Conservation (phyloP, 1,140 invertebrate genomes). For the Hirudo medicinalis region DNA sequence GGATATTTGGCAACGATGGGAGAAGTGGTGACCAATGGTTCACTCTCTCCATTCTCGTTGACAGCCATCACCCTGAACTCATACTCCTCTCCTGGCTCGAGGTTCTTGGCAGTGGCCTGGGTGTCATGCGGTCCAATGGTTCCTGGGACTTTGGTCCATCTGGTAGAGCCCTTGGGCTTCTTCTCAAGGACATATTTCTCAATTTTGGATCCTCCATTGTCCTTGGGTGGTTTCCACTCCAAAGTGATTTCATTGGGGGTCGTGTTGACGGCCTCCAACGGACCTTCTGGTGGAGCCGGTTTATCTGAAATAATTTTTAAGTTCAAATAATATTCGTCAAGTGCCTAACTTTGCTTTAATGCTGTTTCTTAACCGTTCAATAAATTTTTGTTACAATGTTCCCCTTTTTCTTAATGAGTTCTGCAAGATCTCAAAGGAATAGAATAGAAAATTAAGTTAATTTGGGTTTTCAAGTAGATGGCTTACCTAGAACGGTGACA, state of each 20-base stretch:
- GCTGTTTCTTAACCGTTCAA: too few relatives aligned
- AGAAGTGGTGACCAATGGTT: constrained; percentile 71
- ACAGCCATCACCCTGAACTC: constrained; percentile 96
- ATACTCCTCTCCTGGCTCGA: constrained; percentile 76
- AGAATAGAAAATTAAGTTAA: not conserved
- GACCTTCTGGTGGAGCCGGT: constrained; percentile 71
- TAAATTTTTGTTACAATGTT: too few relatives aligned
- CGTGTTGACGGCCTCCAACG: constrained; percentile 67
- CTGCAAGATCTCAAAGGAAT: too few relatives aligned
- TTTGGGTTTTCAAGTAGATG: not conserved
- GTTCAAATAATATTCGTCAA: constrained; percentile 24
- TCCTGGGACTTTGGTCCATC: constrained; percentile 33
- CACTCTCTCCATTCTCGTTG: constrained; percentile 87
- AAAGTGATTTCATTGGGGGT: constrained; percentile 86
- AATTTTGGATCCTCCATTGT: constrained; percentile 62
- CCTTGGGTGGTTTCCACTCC: constrained; percentile 77
- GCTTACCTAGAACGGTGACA: constrained; percentile 65
- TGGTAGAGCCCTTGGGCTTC: constrained; percentile 56
- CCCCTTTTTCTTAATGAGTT: too few relatives aligned
- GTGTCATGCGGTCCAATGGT: constrained; percentile 28
- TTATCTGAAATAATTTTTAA: constrained; percentile 51
- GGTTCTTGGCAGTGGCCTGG: constrained; percentile 68
- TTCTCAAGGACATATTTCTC: constrained; percentile 81
- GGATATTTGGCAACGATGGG: constrained; percentile 85
- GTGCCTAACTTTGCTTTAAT: too few relatives aligned